Evolutionary conservation across 2,113 vertebrate genomes (phyloP).

Genomic region (Onychostruthus taczanowskii): DNA sequence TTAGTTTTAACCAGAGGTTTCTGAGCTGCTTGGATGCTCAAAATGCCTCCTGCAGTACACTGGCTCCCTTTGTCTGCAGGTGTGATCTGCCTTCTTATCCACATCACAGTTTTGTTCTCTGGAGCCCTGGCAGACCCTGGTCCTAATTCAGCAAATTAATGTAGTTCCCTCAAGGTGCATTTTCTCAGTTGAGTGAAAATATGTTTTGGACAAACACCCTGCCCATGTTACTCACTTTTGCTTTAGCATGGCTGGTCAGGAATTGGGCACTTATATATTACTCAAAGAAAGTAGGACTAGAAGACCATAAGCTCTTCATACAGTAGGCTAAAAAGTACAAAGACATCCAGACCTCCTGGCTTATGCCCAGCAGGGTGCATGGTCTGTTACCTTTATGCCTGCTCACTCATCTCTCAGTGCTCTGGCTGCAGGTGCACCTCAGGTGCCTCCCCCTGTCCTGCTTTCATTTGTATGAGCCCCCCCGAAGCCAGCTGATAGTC

Average conservation of each 20-base stretch:
- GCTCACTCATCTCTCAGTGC: rapidly evolving
- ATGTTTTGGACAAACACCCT: neutral
- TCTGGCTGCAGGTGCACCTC: neutral
- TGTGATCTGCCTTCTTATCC: neutral
- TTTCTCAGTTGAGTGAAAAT: neutral
- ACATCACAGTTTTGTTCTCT: neutral
- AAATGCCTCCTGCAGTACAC: neutral
- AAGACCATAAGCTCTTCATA: neutral
- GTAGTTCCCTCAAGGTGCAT: neutral
- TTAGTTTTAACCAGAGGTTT: neutral
- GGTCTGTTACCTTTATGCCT: neutral
- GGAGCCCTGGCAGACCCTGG: neutral
- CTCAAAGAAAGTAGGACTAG: neutral
- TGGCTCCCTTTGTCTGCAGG: neutral
- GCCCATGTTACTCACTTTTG: neutral
- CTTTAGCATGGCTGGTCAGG: neutral
- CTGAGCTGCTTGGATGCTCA: neutral
- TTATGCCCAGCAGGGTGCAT: neutral
- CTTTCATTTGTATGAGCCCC: neutral
- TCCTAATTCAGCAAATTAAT: neutral
- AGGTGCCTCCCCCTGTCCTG: neutral
- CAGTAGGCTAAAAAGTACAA: neutral
- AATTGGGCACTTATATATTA: neutral
- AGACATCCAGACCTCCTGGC: no score
- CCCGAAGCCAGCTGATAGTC: neutral